Percentiles rank a stretch among this genome's conserved stretches.
These are phyloP conservation scores for Charina bottae DNA, from an alignment of 2,113 vertebrate species.

Conservation along the genomic window DNA sequence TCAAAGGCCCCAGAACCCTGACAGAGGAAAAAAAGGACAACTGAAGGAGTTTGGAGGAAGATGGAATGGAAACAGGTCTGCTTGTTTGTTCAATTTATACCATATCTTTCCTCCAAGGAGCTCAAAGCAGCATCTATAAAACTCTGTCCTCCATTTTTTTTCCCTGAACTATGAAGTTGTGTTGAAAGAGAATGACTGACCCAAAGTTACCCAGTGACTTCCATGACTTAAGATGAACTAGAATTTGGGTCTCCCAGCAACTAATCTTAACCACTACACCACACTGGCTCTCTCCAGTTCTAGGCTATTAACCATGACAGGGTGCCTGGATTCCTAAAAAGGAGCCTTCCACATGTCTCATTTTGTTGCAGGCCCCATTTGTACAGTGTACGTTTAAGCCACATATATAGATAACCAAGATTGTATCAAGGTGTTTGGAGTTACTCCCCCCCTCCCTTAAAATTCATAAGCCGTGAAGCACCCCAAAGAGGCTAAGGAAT, in stretches of 20 bases:
- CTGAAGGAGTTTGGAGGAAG: neutral
- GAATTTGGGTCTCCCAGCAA: neutral
- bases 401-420: neutral
- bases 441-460: neutral
- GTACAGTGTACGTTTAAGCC: fast-evolving
- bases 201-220: neutral
- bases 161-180: neutral
- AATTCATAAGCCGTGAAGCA: neutral
- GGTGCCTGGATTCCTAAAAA: neutral
- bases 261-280: neutral
- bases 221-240: neutral
- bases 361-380: neutral
- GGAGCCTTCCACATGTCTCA: neutral
- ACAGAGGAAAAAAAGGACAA: neutral
- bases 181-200: neutral
- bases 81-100: neutral
- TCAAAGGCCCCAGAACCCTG: neutral
- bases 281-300: neutral
- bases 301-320: neutral
- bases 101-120: neutral
- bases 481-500: neutral
- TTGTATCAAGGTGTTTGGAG: fast-evolving
- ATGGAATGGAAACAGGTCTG: neutral
- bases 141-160: neutral
- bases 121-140: neutral